Percentiles rank a stretch among this genome's conserved stretches.
phyloP scores from a whole-genome alignment of 2,113 vertebrate genomes.

The Harpagus bidentatus region DNA sequence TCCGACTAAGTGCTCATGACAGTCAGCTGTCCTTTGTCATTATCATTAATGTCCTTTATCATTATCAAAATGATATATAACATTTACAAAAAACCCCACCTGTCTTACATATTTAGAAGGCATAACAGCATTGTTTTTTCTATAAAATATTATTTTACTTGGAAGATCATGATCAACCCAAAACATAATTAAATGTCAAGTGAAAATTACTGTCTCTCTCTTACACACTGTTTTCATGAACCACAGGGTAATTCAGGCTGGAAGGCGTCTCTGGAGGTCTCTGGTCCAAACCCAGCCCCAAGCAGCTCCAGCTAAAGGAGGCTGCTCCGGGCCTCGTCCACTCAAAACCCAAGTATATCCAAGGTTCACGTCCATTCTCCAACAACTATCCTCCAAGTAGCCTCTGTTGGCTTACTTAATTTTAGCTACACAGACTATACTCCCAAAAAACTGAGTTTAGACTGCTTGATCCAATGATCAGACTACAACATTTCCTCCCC shows the following conservation, averaged over 20 bases:
- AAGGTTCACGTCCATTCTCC: neutral
- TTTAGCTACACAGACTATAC: neutral
- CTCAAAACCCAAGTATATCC: neutral
- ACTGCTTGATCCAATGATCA: neutral
- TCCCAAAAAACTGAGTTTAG: neutral
- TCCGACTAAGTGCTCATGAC: rapidly evolving
- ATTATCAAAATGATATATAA: neutral
- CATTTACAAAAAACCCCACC: neutral
- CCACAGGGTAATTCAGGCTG: neutral
- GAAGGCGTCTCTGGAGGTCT: neutral
- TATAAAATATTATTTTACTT: neutral
- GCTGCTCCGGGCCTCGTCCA: neutral
- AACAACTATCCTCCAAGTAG: neutral
- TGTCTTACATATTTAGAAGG: neutral
- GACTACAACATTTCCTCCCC: neutral
- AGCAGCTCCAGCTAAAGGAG: neutral
- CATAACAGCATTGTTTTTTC: neutral
- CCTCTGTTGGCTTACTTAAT: neutral
- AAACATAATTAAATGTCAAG: neutral
- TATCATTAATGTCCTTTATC: too few species aligned
- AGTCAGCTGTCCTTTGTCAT: neutral
- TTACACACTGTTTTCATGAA: neutral
- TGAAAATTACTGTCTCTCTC: neutral
- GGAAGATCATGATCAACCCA: neutral
- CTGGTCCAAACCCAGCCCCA: neutral